Evolutionary conservation across 2,888 invertebrate species (phyloP).

Genomic region (Barypeithes pellucidus): DNA sequence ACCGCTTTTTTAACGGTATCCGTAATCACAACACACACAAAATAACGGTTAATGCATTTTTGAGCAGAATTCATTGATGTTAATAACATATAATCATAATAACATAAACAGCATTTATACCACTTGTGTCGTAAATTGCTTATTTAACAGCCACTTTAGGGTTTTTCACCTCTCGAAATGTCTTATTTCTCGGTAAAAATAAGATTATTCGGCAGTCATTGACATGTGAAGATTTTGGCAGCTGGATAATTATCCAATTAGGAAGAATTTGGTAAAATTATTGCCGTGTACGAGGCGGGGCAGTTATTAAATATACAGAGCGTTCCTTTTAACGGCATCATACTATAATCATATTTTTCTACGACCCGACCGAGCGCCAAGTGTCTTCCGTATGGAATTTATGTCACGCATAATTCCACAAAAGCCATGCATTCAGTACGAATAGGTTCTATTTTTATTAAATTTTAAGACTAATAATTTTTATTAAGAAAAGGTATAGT

Average conservation of each 20-base stretch:
- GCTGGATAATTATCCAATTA: constrained; percentile 3
- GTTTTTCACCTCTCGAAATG: constrained; percentile 5
- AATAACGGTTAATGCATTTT: constrained; percentile 8
- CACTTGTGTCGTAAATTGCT: constrained; percentile 1
- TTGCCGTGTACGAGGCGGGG: not conserved
- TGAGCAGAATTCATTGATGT: not conserved
- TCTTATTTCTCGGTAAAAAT: constrained; percentile 3
- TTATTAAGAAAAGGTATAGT: no score
- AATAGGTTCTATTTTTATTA: no score
- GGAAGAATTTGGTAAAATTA: not conserved
- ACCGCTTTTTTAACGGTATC: no score
- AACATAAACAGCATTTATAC: constrained; percentile 6
- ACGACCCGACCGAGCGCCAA: no score
- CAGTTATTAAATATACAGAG: not conserved
- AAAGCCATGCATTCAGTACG: no score
- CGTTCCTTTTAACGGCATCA: not conserved
- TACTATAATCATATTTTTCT: no score
- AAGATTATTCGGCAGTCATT: not conserved
- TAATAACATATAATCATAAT: not conserved
- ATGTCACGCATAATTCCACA: no score
- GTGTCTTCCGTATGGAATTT: no score
- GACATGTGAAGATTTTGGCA: not conserved
- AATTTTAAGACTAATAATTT: no score
- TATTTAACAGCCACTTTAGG: not conserved
- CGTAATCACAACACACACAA: no score